Percentiles rank a stretch among this genome's conserved stretches.
Evolutionary conservation across 2,888 invertebrate species (phyloP).

Genomic region (Phortica okadai): DNA sequence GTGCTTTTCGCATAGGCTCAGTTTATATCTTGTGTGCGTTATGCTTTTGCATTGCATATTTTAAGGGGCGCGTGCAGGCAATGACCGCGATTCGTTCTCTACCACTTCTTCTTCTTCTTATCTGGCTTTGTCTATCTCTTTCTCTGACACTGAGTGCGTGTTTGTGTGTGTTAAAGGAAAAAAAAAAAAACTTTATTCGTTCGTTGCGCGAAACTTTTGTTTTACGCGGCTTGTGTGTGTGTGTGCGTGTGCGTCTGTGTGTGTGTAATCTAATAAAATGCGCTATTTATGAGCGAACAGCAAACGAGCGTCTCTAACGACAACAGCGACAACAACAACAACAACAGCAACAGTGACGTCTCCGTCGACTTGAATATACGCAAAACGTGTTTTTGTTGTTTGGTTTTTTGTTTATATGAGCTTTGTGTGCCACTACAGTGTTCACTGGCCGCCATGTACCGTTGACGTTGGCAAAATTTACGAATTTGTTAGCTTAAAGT

Average conservation of each 20-base stretch:
- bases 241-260: constrained; percentile 42
- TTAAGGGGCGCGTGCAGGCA: constrained; percentile 5
- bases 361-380: no score
- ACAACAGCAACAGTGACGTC: no score
- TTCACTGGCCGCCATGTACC: background rate
- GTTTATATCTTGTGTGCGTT: background rate
- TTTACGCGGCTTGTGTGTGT: constrained; percentile 24
- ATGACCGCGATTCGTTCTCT: no score
- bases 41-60: constrained; percentile 11
- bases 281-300: constrained; percentile 66
- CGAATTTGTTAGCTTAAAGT: no score
- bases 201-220: constrained; percentile 40
- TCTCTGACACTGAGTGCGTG: background rate
- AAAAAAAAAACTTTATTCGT: constrained; percentile 1
- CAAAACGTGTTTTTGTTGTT: no score
- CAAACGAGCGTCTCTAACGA: constrained; percentile 35
- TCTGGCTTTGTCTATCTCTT: no score
- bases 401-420: no score
- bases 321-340: background rate
- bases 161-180: background rate
- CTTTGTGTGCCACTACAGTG: background rate
- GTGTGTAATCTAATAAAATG: constrained; percentile 70
- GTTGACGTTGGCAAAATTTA: constrained; percentile 22
- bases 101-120: no score
- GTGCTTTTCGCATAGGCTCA: background rate